Conservation (phyloP, 2,113 vertebrate genomes). For the Entomyzon cyanotis region DNA sequence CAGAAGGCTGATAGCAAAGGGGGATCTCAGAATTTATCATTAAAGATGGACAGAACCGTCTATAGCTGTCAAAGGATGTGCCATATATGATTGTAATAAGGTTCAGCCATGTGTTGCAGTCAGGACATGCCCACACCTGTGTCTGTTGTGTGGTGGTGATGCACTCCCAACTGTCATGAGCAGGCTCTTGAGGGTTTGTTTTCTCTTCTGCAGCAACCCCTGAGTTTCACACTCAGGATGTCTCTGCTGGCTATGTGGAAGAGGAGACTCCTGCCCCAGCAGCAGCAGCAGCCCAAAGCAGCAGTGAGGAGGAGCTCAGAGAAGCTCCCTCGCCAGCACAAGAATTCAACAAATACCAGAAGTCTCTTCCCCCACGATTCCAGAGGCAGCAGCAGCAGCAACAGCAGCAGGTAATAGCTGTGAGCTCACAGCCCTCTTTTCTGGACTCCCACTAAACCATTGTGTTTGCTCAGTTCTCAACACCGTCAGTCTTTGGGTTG, state of each 20-base stretch:
- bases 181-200: background rate
- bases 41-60: background rate
- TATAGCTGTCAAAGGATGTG: background rate
- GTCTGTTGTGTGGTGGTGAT: background rate
- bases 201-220: slow-evolving; percentile 53
- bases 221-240: slow-evolving; percentile 71
- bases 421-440: background rate
- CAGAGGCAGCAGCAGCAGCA: slow-evolving; percentile 84
- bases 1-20: background rate
- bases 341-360: slow-evolving; percentile 88
- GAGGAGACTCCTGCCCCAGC: slow-evolving; percentile 65
- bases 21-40: background rate
- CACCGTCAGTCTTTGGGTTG: background rate
- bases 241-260: slow-evolving; percentile 71
- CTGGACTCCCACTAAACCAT: background rate
- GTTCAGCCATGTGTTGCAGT: fast-evolving
- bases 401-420: slow-evolving; percentile 75
- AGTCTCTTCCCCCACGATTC: slow-evolving; percentile 89
- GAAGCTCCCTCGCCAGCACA: slow-evolving; percentile 84
- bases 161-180: fast-evolving
- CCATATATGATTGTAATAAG: background rate
- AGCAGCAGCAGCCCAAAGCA: slow-evolving; percentile 60
- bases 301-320: slow-evolving; percentile 82
- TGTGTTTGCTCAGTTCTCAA: background rate
- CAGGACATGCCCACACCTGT: background rate